phyloP scores from a whole-genome alignment of 2,888 invertebrate genomes.

The Congeria kusceri region DNA sequence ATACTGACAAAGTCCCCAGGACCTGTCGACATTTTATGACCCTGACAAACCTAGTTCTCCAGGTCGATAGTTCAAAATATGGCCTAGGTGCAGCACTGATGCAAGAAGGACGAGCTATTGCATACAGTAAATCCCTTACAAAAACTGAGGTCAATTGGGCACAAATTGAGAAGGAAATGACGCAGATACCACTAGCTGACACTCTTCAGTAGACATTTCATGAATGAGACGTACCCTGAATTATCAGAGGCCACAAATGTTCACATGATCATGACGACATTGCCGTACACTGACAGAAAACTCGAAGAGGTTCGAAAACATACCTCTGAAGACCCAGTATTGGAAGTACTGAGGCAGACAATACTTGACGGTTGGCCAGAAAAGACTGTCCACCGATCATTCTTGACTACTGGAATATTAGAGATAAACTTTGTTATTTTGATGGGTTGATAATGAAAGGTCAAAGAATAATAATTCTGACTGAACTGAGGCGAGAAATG shows the following conservation, averaged over 20 bases:
- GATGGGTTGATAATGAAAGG: slow-evolving; percentile 25
- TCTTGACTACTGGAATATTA: slow-evolving; percentile 31
- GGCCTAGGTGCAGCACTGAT: slow-evolving; percentile 61
- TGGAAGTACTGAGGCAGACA: slow-evolving; percentile 2
- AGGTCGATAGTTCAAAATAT: slow-evolving; percentile 47
- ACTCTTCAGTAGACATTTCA: slow-evolving; percentile 31
- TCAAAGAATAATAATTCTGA: slow-evolving; percentile 41
- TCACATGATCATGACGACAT: slow-evolving; percentile 37
- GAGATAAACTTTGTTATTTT: slow-evolving; percentile 22
- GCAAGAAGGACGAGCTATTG: slow-evolving; percentile 62
- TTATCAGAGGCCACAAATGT: slow-evolving; percentile 39
- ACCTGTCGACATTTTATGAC: neutral
- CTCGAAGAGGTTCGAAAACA: slow-evolving; percentile 38
- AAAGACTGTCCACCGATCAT: slow-evolving; percentile 7
- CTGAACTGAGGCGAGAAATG: neutral
- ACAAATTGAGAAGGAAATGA: slow-evolving; percentile 60
- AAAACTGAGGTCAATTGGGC: slow-evolving; percentile 53
- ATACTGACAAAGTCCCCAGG: slow-evolving; percentile 30
- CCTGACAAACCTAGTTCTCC: slow-evolving; percentile 2
- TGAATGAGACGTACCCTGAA: slow-evolving; percentile 41
- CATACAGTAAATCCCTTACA: slow-evolving; percentile 56
- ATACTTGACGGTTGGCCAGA: slow-evolving; percentile 29
- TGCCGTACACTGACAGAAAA: slow-evolving; percentile 50
- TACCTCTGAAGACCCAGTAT: slow-evolving; percentile 34
- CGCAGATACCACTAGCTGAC: slow-evolving; percentile 27